phyloP scores from a whole-genome alignment of 2,113 vertebrate genomes.

The Cololabis saira region DNA sequence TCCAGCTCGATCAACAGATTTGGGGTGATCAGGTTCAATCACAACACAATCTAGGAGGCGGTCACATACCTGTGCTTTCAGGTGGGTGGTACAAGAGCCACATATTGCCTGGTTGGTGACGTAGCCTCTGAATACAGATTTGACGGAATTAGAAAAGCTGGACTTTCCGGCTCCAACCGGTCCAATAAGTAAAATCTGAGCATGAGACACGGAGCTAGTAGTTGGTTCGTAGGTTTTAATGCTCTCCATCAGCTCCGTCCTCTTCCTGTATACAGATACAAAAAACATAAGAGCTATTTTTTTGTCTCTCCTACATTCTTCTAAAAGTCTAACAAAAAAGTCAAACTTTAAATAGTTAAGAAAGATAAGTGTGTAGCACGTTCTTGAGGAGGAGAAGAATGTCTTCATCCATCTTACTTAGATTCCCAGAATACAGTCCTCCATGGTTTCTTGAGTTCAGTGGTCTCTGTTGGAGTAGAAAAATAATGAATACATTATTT shows the following conservation, averaged over 20 bases:
- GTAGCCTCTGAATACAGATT: conserved; percentile 62
- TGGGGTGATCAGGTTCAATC: too few relatives aligned
- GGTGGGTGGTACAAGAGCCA: conserved; percentile 48
- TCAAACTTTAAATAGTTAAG: too few relatives aligned
- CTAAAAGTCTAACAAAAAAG: too few relatives aligned
- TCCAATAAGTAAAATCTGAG: conserved; percentile 47
- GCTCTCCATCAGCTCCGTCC: conserved; percentile 26
- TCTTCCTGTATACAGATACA: conserved; percentile 30
- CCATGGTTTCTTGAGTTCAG: conserved; percentile 68
- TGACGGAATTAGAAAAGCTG: conserved; percentile 69
- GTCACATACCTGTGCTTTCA: conserved; percentile 56
- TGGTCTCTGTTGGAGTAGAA: not conserved
- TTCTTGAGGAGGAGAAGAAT: not conserved
- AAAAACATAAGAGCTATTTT: too few relatives aligned
- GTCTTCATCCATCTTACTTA: conserved; percentile 42
- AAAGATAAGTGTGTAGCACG: not conserved
- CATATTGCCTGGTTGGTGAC: conserved; percentile 61
- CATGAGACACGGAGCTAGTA: conserved; percentile 23
- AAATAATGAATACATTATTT: not conserved
- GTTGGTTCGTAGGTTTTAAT: conserved; percentile 32
- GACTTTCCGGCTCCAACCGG: conserved; percentile 64
- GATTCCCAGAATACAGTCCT: conserved; percentile 61
- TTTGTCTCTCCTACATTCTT: too few relatives aligned
- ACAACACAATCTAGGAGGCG: not conserved
- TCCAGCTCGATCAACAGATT: too few relatives aligned